These are phyloP conservation scores for Ramphastos sulfuratus DNA, from an alignment of 2,113 vertebrate species.

Conservation along the genomic window DNA sequence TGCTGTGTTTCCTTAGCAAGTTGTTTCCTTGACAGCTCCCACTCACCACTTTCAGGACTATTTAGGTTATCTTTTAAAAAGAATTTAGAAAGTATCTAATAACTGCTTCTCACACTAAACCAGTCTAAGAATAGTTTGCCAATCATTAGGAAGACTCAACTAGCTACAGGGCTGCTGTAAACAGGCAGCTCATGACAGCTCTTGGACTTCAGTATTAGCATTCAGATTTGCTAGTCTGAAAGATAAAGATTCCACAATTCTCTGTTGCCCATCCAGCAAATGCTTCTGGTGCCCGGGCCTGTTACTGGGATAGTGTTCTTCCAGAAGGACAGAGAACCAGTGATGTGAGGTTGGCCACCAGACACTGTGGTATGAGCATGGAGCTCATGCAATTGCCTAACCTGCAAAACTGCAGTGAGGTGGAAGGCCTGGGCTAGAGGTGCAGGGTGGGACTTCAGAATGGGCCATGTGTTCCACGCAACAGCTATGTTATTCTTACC, in stretches of 20 bases:
- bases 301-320: not conserved
- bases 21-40: constrained; percentile 45
- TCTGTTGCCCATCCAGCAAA: not conserved
- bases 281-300: not conserved
- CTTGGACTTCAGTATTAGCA: not conserved
- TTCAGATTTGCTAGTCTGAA: not conserved
- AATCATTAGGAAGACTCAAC: not conserved
- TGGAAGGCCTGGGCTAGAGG: not conserved
- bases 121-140: constrained; percentile 6
- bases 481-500: not conserved
- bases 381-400: not conserved
- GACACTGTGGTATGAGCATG: not conserved
- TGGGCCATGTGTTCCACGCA: not conserved
- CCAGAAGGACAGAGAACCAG: not conserved
- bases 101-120: not conserved
- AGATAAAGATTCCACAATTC: not conserved
- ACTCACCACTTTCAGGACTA: constrained; percentile 32
- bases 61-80: constrained; percentile 29
- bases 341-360: not conserved
- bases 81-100: constrained; percentile 20
- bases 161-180: not conserved
- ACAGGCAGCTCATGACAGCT: not conserved
- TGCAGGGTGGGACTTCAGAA: not conserved
- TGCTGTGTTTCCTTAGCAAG: not conserved
- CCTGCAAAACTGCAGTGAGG: not conserved